Evolutionary conservation across 2,797 vertebrate genomes (phyloP), one percentile per base, ranked within the genome.

Genomic region (Cynopterus sphinx): DNA sequence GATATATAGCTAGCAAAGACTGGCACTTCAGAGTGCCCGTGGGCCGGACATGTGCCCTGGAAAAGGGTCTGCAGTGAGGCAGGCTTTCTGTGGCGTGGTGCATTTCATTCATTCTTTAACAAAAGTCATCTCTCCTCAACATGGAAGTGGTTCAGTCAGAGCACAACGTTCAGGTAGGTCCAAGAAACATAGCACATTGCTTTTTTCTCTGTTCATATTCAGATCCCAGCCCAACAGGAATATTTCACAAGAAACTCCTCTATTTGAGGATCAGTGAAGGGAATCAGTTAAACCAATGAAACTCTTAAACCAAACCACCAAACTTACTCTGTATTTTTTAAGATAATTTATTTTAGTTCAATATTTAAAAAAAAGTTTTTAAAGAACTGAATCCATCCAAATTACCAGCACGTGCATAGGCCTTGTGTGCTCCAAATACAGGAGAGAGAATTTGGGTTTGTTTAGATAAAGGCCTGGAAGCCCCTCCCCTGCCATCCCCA

Each of bases 291-390:
- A 71, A 93, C 31, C 57, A 90, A 87, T 77, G 36, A 65, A 94
- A 79, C 16, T 46, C 9, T 94, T 90, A 96, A 91, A 92, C 28
- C 57, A 91, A 96, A 65, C 86, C 53, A 86, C 57, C 17, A 78
- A 57, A 91, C 84, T 86, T 81, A 57, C 24, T 84, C 89, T 91
- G n/a, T 67, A 59, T 53, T 95, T 94, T 94, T 81, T 94, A 41
- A 83, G 41, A 59, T 87, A 65, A 46, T 81, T 95, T 94, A 93
- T 90, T 96, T 97, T 74, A 91, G 87, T 94, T 87, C 28, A 90
- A 1, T 53, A 3, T 73, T 41, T 61, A 82, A 91, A 26, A 24
- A 59, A 91, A 28, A 22, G 24, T 57, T 28, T 59, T 59, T 59
- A 59, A 59, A 59, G 53, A 86, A 63, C 26, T 39, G n/a, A 68